phyloP scores from a whole-genome alignment of 2,113 vertebrate species.

The Penelope pileata region DNA sequence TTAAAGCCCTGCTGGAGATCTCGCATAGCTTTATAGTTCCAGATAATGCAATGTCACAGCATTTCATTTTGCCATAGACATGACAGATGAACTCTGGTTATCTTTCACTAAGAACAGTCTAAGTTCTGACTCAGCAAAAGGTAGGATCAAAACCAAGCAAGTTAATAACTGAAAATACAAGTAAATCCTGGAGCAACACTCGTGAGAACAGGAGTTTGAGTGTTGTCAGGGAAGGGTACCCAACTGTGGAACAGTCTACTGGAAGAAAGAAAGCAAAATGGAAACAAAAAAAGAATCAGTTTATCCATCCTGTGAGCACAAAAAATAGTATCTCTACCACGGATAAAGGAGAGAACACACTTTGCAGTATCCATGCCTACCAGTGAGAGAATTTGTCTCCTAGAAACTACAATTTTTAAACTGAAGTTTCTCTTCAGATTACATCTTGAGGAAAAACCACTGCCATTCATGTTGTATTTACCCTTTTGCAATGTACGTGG shows the following conservation, averaged over 20 bases:
- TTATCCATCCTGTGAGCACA: not conserved
- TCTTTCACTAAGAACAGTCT: not conserved
- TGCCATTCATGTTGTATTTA: not conserved
- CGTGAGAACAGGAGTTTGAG: not conserved
- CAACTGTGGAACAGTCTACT: not conserved
- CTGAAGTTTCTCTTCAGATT: not conserved
- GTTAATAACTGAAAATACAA: not conserved
- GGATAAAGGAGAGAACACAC: not conserved
- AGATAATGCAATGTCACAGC: not conserved
- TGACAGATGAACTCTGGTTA: not conserved
- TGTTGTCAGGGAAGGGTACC: not conserved
- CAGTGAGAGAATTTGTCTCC: not conserved
- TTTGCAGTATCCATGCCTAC: not conserved
- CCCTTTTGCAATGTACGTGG: not conserved
- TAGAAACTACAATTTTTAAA: not conserved
- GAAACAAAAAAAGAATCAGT: not conserved
- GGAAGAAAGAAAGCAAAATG: not conserved
- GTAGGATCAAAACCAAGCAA: not conserved
- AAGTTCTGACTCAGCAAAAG: not conserved
- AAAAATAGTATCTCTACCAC: not conserved
- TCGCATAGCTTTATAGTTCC: not conserved
- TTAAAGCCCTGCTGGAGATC: not conserved
- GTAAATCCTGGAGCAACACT: not conserved
- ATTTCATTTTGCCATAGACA: accelerated
- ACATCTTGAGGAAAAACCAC: not conserved